Percentiles rank a stretch among this genome's conserved stretches.
These are phyloP conservation scores for Podarcis lilfordi DNA, from an alignment of 2,797 vertebrate species.

Conservation along the genomic window DNA sequence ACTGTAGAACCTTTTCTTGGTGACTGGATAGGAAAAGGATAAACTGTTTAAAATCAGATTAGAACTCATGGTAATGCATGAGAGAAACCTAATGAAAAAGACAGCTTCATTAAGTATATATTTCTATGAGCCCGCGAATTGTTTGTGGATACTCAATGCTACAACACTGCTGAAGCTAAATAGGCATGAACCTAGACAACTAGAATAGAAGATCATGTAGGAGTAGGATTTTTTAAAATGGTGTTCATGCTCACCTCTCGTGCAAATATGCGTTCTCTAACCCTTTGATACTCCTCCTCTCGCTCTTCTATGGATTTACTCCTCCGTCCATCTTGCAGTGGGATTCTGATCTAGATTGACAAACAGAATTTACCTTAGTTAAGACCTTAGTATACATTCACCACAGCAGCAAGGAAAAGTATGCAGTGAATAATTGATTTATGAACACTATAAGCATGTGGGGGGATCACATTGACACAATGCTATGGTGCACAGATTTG, in stretches of 20 bases:
- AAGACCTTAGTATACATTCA: conserved; percentile 68
- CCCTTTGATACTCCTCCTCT: conserved; percentile 98
- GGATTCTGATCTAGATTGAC: conserved; percentile 93
- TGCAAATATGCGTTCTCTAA: conserved; percentile 98
- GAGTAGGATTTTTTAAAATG: neutral
- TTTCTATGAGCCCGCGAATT: conserved; percentile 77
- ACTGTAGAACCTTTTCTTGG: neutral
- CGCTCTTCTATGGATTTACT: conserved; percentile 99
- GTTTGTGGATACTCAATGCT: neutral
- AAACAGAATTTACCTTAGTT: conserved; percentile 79
- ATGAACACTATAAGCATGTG: neutral
- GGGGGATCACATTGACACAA: neutral
- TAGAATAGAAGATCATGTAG: neutral
- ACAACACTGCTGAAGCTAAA: neutral
- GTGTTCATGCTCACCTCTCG: conserved; percentile 88
- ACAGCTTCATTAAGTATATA: neutral
- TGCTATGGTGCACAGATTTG: neutral
- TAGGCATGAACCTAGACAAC: neutral
- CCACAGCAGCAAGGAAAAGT: conserved; percentile 67
- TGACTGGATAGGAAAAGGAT: neutral
- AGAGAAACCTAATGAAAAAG: neutral
- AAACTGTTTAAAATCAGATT: neutral
- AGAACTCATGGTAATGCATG: neutral
- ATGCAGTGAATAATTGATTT: neutral
- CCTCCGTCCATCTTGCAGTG: conserved; percentile 96